Evolutionary conservation across 2,113 vertebrate species (phyloP).

Genomic region (Amphiprion percula): DNA sequence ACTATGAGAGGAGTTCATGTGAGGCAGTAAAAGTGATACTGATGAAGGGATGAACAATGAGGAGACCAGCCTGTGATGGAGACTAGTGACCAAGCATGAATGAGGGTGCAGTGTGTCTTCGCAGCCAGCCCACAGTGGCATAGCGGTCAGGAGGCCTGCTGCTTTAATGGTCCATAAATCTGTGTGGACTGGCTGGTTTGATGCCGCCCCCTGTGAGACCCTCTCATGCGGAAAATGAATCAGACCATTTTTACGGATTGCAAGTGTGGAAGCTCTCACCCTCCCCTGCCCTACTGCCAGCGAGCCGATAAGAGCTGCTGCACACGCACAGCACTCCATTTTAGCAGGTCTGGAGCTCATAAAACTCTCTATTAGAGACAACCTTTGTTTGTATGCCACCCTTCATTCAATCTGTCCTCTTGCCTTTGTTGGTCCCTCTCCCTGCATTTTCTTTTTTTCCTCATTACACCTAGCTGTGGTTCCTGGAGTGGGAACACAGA

Average conservation of each 20-base stretch:
- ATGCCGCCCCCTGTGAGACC: constrained; percentile 90
- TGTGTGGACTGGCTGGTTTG: constrained; percentile 88
- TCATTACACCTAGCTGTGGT: constrained; percentile 47
- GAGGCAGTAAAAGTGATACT: constrained; percentile 70
- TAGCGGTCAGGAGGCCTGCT: constrained; percentile 89
- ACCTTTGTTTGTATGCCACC: constrained; percentile 88
- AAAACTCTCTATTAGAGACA: constrained; percentile 92
- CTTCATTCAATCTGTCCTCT: constrained; percentile 69
- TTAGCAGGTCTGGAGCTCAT: constrained; percentile 87
- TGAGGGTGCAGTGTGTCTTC: constrained; percentile 75
- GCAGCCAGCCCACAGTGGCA: constrained; percentile 75
- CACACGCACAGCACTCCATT: constrained; percentile 85
- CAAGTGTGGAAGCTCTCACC: constrained; percentile 81
- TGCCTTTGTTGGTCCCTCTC: constrained; percentile 60
- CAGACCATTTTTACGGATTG: constrained; percentile 90
- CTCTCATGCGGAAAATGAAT: constrained; percentile 98
- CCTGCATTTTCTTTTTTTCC: constrained; percentile 18
- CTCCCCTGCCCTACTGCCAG: constrained; percentile 83
- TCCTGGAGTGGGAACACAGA: constrained; percentile 52
- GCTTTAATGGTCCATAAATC: constrained; percentile 99
- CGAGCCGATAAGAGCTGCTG: constrained; percentile 88
- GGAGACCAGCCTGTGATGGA: constrained; percentile 64
- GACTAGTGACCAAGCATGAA: constrained; percentile 68
- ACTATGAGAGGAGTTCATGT: constrained; percentile 67
- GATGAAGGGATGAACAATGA: constrained; percentile 77